Evolutionary conservation across 1,140 invertebrate genomes (phyloP), one percentile per base, ranked within the genome.

Genomic region (Bombus sibiricus): DNA sequence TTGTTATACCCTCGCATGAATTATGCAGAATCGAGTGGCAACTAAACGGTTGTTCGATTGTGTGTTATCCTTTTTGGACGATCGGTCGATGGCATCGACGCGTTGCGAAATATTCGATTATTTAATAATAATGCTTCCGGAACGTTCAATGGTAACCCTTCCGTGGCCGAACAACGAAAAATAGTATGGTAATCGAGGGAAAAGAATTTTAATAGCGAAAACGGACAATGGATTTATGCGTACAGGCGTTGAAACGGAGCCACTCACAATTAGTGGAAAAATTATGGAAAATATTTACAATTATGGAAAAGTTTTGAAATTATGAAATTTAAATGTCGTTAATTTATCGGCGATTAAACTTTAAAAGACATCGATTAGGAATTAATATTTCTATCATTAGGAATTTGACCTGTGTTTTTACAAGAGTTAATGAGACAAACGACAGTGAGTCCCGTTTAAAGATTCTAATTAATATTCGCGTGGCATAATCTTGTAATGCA

Each of bases 91-190:
- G 37, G 18, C 13, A 69, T 39, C 66, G 34, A 53, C 22, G 53
- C 37, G 28, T 76, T 32, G 39, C 71, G 25, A 74, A 39, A 9
- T 39, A 66, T 28, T 8, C 74, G 71, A 43, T 69, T 41, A 59
- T 76, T 76, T 68, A 83, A 76, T 68, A 84, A 25, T 10, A 28
- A 79, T 41, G 15, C 39, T 71, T 68, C 43, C 37, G n/a, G 59
- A 83, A 59, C 59, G 59, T 6, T 34, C 28, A 1, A 37, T 9
- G 73, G 9, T 1, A 77, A 77, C 2, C n/a, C n/a, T 57, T 53
- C 22, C 43, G 62, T 39, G 34, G 18, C 2, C n/a, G 8, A 68
- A 47, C 6, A 39, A 59, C 15, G 39, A 62, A 69, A 6, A 8
- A 8, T 6, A 15, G 34, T 74, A 73, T 34, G 28, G 28, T 59